These are phyloP conservation scores for Galemys pyrenaicus DNA, from an alignment of 2,113 vertebrate species.

Conservation along the genomic window DNA sequence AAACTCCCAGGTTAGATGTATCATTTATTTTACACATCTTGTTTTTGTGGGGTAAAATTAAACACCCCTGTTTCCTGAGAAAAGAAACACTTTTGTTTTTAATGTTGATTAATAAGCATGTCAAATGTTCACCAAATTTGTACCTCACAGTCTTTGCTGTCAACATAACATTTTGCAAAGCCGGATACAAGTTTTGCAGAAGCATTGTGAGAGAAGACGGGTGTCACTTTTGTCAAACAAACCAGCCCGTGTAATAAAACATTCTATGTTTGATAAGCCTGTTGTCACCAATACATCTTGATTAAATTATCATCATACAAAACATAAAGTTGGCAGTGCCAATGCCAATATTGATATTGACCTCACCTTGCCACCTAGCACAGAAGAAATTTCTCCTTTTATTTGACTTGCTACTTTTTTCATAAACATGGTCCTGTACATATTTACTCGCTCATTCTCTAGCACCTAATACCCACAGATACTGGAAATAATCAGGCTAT, in stretches of 20 bases:
- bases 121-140: constrained; percentile 26
- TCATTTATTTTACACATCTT: constrained; percentile 32
- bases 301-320: constrained; percentile 72
- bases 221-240: constrained; percentile 63
- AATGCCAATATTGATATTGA: constrained; percentile 84
- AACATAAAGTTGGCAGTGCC: constrained; percentile 62
- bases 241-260: constrained; percentile 49
- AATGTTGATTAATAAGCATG: constrained; percentile 26
- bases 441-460: constrained; percentile 75
- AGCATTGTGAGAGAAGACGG: constrained; percentile 50
- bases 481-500: constrained; percentile 48
- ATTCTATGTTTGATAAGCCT: constrained; percentile 52
- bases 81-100: background rate
- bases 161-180: constrained; percentile 68
- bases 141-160: constrained; percentile 19
- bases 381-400: constrained; percentile 62
- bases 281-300: constrained; percentile 75
- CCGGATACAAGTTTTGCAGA: constrained; percentile 62
- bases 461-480: constrained; percentile 51
- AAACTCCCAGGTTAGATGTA: background rate
- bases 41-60: background rate
- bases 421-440: background rate
- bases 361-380: constrained; percentile 77
- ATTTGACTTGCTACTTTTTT: constrained; percentile 72
- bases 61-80: constrained; percentile 48